These are phyloP conservation scores for Sycophila texana DNA, from an alignment of 2,888 invertebrate genomes.

Conservation along the genomic window DNA sequence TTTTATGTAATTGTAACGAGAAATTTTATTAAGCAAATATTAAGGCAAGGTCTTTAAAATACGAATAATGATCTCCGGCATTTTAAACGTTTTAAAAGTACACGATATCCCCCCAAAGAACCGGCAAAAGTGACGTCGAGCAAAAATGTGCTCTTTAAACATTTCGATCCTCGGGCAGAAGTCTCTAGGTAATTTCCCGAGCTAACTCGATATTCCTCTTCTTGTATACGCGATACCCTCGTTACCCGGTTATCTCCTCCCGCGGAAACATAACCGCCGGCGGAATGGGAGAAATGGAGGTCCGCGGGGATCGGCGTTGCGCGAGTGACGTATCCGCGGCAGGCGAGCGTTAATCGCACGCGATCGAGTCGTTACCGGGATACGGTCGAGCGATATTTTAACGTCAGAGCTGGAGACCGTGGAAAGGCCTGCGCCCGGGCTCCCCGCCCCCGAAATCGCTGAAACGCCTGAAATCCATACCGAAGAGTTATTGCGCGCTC, in stretches of 20 bases:
- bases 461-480: constrained; percentile 49
- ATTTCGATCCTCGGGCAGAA: constrained; percentile 24
- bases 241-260: constrained; percentile 45
- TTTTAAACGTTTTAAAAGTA: not conserved
- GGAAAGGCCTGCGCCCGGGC: constrained; percentile 37
- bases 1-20: constrained; percentile 29
- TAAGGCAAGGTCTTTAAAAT: not conserved
- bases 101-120: not conserved
- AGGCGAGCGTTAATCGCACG: constrained; percentile 68
- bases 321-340: constrained; percentile 61
- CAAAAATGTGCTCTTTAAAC: constrained; percentile 3
- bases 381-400: constrained; percentile 68
- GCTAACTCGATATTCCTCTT: constrained; percentile 32
- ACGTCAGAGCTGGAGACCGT: constrained; percentile 55
- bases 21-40: constrained; percentile 14
- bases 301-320: constrained; percentile 3
- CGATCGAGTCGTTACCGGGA: constrained; percentile 69
- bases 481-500: constrained; percentile 37
- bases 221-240: constrained; percentile 40
- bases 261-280: constrained; percentile 34
- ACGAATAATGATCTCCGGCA: not conserved
- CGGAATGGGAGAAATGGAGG: constrained; percentile 53
- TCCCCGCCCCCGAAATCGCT: constrained; percentile 23
- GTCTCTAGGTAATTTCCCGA: not conserved
- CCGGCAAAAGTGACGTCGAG: not conserved